A percentile compares a stretch with the other conserved stretches of the same genome.
These are phyloP conservation scores for Paguma larvata DNA, from an alignment of 2,797 vertebrate genomes.

Conservation along the genomic window DNA sequence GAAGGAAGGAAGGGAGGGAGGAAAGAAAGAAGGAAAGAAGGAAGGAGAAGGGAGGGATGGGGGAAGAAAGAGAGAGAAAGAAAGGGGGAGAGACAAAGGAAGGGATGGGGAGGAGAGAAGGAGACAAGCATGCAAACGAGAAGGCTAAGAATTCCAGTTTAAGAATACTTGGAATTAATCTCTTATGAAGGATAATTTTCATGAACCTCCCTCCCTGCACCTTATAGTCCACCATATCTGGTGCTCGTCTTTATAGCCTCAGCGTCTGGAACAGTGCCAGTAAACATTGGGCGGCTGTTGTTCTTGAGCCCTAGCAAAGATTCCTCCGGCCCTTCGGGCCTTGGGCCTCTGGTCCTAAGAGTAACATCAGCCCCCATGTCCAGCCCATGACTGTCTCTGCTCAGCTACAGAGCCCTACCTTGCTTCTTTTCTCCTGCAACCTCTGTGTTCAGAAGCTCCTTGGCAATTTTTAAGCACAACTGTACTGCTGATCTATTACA, in stretches of 20 bases:
- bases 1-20: not conserved
- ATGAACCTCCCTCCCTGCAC: not conserved
- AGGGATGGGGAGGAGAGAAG: not conserved
- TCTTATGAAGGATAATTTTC: conserved; percentile 1
- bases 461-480: conserved; percentile 57
- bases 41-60: no score
- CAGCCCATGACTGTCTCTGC: not conserved
- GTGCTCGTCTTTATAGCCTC: not conserved
- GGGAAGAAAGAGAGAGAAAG: rapidly evolving
- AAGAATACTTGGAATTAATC: not conserved
- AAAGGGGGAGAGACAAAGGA: not conserved
- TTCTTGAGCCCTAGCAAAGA: not conserved
- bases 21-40: no score
- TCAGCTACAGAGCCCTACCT: not conserved
- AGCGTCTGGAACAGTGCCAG: not conserved
- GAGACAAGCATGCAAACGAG: not conserved
- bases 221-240: not conserved
- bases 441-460: conserved; percentile 31
- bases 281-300: not conserved
- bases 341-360: not conserved
- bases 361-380: not conserved
- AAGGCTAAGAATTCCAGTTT: not conserved
- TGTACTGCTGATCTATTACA: conserved; percentile 50
- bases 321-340: not conserved
- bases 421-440: not conserved